phyloP scores from a whole-genome alignment of 1,140 invertebrate species.

The Atta colombica region DNA sequence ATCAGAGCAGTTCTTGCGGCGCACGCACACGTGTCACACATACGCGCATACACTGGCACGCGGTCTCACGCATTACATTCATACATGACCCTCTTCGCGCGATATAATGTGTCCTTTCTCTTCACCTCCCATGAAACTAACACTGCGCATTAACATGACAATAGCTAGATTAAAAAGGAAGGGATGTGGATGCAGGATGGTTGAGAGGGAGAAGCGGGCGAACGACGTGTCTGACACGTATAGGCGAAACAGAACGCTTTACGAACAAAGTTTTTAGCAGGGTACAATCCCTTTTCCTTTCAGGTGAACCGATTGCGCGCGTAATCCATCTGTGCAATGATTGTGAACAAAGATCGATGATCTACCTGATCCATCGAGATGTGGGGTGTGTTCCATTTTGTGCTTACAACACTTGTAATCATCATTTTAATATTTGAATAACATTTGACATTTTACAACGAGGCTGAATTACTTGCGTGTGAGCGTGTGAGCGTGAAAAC shows the following conservation, averaged over 20 bases:
- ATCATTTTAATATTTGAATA: too few relatives aligned
- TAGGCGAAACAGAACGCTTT: conserved; percentile 80
- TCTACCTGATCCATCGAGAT: conserved; percentile 39
- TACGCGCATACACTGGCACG: conserved; percentile 63
- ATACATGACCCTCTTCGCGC: conserved; percentile 74
- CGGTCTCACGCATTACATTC: conserved; percentile 45
- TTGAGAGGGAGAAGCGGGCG: conserved; percentile 18
- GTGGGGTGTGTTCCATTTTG: not conserved
- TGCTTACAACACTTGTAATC: too few relatives aligned
- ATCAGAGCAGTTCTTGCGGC: conserved; percentile 82
- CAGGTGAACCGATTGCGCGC: conserved; percentile 76
- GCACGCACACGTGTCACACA: not conserved
- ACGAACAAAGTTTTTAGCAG: conserved; percentile 72
- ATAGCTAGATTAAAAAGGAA: conserved; percentile 85
- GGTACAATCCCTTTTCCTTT: conserved; percentile 70
- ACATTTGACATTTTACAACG: too few relatives aligned
- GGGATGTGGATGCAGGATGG: conserved; percentile 73
- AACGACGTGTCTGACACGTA: conserved; percentile 80
- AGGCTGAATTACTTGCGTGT: too few relatives aligned
- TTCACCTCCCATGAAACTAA: conserved; percentile 80
- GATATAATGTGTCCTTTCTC: conserved; percentile 79
- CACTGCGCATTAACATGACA: conserved; percentile 85
- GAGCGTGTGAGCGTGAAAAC: too few relatives aligned
- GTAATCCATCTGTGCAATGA: conserved; percentile 64
- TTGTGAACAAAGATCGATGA: conserved; percentile 30